Evolutionary conservation across 2,888 invertebrate species (phyloP).

Genomic region (Lacanobia oleracea): DNA sequence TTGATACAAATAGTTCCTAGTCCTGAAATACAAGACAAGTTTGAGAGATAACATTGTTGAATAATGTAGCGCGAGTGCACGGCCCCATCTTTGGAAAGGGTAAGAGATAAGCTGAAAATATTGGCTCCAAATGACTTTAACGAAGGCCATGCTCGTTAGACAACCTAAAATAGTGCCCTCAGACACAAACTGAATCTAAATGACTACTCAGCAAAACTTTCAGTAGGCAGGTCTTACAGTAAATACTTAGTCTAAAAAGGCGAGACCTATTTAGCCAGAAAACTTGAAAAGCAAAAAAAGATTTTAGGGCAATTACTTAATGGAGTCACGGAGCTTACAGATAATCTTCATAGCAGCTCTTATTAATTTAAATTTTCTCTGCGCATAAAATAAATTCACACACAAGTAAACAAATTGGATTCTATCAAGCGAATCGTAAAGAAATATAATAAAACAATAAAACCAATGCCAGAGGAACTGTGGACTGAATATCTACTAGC

Average conservation of each 20-base stretch:
- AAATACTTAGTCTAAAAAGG: constrained; percentile 8
- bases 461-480: constrained; percentile 34
- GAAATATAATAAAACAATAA: constrained; percentile 39
- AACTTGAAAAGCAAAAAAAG: neutral
- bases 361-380: constrained; percentile 28
- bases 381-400: constrained; percentile 34
- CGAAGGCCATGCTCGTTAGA: constrained; percentile 43
- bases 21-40: constrained; percentile 30
- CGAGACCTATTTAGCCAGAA: neutral
- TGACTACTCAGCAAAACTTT: constrained; percentile 10
- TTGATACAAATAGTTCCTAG: constrained; percentile 36
- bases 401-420: constrained; percentile 51
- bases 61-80: constrained; percentile 35
- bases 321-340: constrained; percentile 5
- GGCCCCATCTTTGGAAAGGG: constrained; percentile 23
- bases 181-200: constrained; percentile 43
- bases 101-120: constrained; percentile 52
- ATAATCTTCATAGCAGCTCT: constrained; percentile 19
- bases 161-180: constrained; percentile 23
- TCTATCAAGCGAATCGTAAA: constrained; percentile 32
- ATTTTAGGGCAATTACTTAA: constrained; percentile 30
- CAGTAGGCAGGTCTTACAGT: neutral
- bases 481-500: constrained; percentile 40
- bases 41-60: constrained; percentile 45
- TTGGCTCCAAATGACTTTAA: constrained; percentile 40